Evolutionary conservation across 2,888 invertebrate genomes (phyloP), one percentile per base, ranked within the genome.

Genomic region (Sphaerophoria taeniata): DNA sequence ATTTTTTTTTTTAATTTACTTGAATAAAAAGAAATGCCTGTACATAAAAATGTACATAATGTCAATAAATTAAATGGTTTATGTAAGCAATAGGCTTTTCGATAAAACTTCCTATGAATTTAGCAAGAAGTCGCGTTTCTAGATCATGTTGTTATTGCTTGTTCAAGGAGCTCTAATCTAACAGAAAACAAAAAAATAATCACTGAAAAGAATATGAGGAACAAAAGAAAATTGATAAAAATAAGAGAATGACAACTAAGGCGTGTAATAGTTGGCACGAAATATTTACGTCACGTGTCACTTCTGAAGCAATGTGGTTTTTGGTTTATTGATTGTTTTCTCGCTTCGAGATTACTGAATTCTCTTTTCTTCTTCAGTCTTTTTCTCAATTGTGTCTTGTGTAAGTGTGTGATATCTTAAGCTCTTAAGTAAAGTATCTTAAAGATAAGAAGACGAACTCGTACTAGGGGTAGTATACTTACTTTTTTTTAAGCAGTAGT

Each of bases 341-440:
- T 74, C 63, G 60, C 63, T 34, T 51, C 53, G 56, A 49, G 16
- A 60, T 71, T 36, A 33, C 11, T 12, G 4, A 69, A 72, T 63
- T 74, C 43, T 65, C 70, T 67, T 67, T 16, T 51, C 43, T 63
- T 74, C 43, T 60, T 65, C 61, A 60, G n/a, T 51, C 43, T 24
- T 60, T 65, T 65, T 70, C n/a, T 49, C 31, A 24, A 4, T 39
- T 39, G 39, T 39, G 11, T n/a, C 33, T 60, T 75, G 71, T 43
- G 24, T 24, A 2, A 24, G 24, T 24, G 24, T 24, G 24, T 24
- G 24, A 24, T 16, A 60, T n/a, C 24, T 24, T 72, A 75, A 80
- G 75, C 80, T 84, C 61, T 75, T 84, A 53, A 67, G 65, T 36
- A 49, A 43, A n/a, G 56, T 33, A 63, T 69, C 63, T 43, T n/a